Evolutionary conservation across 2,797 vertebrate species (phyloP), one percentile per base, ranked within the genome.

Genomic region (Poeciliopsis presidionis): DNA sequence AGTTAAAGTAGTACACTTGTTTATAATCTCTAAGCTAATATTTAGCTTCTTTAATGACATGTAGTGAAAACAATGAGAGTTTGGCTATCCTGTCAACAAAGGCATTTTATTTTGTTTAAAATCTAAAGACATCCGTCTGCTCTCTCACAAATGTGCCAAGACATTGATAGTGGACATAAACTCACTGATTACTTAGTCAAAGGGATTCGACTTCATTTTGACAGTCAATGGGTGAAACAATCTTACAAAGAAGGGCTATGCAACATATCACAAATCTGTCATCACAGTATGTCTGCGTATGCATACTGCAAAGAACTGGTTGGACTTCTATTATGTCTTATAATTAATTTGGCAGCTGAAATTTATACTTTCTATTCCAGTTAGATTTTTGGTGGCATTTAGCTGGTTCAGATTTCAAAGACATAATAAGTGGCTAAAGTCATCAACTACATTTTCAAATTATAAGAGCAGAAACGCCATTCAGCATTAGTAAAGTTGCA

Each of bases 181-280:
- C 57, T 57, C 86, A 86, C 76, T 84, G 85, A 75, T 39, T 74
- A 81, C 79, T 80, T 77, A 75, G 81, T 86, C 80, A 81, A 92
- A 77, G 76, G 11, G 43, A 28, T 72, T 84, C 28, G 73, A 75
- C 83, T 81, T 67, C 41, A 36, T 57, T 22, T 77, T 85, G 36
- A 77, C 82, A 13, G 22, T 67, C 45, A 41, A 25, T 2, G 36
- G 63, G 18, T 5, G 0, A 67, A 67, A 5, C 18, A 12, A 25
- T 41, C 18, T 39, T 22, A 22, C 63, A 65, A 39, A 39, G 33
- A 0, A 69, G 65, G 9, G 11, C 22, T 43, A 69, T 5, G 4
- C 65, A n/a, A n/a, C 39, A 69, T 41, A 25, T 69, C 12, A 25
- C 39, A 69, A 69, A 69, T 55, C 22, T 55, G 22, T 55, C 9